Evolutionary conservation across 2,797 vertebrate species (phyloP).

Genomic region (Eulemur coronatus): DNA sequence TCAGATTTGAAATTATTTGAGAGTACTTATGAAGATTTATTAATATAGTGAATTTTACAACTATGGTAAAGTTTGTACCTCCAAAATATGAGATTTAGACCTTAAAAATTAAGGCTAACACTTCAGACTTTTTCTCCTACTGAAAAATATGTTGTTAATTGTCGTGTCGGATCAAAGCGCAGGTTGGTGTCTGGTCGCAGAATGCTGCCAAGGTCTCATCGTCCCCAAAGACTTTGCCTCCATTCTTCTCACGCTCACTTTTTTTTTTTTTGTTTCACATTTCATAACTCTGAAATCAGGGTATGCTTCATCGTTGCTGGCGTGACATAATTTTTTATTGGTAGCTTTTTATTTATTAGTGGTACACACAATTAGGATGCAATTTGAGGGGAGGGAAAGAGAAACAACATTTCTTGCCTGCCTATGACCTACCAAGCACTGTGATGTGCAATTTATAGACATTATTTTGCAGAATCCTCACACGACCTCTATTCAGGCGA

Average conservation of each 20-base stretch:
- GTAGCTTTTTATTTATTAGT: neutral
- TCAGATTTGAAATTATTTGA: slow-evolving; percentile 1
- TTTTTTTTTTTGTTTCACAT: neutral
- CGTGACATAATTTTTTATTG: neutral
- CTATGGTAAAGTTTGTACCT: neutral
- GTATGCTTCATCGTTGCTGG: neutral
- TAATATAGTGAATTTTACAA: neutral
- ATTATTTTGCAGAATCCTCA: neutral
- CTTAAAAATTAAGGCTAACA: neutral
- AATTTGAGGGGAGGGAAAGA: neutral
- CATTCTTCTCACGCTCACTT: neutral
- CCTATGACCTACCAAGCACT: neutral
- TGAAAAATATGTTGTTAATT: neutral
- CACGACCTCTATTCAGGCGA: neutral
- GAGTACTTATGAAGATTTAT: neutral
- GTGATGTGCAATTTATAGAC: neutral
- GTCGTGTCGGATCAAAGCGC: neutral
- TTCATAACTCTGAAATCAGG: neutral
- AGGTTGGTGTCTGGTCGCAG: neutral
- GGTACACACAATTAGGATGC: neutral
- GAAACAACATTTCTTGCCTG: neutral
- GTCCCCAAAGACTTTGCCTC: neutral
- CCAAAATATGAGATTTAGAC: neutral
- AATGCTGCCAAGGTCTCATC: neutral
- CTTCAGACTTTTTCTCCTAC: neutral